A percentile compares a stretch with the other conserved stretches of the same genome.
Conservation (phyloP, 2,797 vertebrate genomes). For the Babyrousa celebensis region DNA sequence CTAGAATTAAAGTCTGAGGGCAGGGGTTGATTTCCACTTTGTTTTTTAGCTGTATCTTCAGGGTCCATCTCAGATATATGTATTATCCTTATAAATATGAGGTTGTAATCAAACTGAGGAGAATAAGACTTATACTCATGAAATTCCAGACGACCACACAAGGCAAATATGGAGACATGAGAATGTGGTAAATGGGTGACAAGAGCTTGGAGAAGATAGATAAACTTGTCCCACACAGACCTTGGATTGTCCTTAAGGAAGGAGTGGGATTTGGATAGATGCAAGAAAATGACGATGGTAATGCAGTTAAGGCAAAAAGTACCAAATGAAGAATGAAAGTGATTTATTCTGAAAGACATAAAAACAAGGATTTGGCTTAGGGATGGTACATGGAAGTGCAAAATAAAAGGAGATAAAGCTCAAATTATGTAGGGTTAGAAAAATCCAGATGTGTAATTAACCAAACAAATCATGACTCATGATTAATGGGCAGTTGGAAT, state of each 20-base stretch:
- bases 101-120: not conserved
- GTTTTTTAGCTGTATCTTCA: not conserved
- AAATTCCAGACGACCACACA: not conserved
- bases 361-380: not conserved
- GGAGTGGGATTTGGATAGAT: not conserved
- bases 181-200: not conserved
- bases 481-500: too few relatives aligned
- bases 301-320: not conserved
- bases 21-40: not conserved
- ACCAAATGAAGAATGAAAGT: constrained; percentile 24
- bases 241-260: not conserved
- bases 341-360: not conserved
- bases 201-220: not conserved
- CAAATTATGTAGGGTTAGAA: not conserved
- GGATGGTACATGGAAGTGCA: not conserved
- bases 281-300: not conserved
- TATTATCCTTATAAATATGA: not conserved
- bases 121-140: not conserved
- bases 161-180: not conserved
- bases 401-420: not conserved
- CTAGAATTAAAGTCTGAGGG: not conserved
- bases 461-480: not conserved
- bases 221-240: not conserved
- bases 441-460: not conserved
- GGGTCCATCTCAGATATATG: not conserved